Evolutionary conservation across 2,113 vertebrate genomes (phyloP).

Genomic region (Pachycephala philippinensis): DNA sequence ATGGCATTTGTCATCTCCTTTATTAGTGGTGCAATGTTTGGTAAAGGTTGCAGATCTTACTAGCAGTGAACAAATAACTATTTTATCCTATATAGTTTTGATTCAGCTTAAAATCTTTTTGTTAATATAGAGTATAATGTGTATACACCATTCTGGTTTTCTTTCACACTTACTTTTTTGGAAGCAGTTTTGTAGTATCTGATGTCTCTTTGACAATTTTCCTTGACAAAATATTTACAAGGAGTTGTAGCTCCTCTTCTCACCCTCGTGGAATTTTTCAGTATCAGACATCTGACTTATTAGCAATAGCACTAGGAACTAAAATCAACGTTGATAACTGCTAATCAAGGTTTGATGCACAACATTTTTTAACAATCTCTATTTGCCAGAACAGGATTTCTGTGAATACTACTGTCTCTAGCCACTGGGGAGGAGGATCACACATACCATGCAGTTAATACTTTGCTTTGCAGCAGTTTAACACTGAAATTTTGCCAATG

Average conservation of each 20-base stretch:
- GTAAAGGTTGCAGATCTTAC: background rate
- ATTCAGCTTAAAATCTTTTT: background rate
- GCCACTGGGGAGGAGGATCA: background rate
- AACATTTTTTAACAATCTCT: background rate
- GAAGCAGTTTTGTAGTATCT: background rate
- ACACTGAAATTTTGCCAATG: background rate
- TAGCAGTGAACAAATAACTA: background rate
- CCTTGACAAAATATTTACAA: slow-evolving; percentile 18
- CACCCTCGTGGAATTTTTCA: background rate
- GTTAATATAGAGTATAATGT: background rate
- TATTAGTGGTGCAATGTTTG: background rate
- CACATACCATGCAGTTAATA: background rate
- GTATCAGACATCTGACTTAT: background rate
- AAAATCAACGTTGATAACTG: background rate
- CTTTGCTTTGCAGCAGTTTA: background rate
- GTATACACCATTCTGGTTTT: background rate
- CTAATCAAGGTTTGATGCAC: background rate
- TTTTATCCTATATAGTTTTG: background rate
- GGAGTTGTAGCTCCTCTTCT: background rate
- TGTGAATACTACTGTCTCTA: background rate
- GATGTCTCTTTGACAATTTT: slow-evolving; percentile 1
- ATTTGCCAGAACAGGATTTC: background rate
- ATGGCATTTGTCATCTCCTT: background rate
- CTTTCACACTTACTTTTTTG: background rate
- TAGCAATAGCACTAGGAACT: background rate